These are phyloP conservation scores for Megathymus violae DNA, from an alignment of 1,140 invertebrate genomes.

Conservation along the genomic window DNA sequence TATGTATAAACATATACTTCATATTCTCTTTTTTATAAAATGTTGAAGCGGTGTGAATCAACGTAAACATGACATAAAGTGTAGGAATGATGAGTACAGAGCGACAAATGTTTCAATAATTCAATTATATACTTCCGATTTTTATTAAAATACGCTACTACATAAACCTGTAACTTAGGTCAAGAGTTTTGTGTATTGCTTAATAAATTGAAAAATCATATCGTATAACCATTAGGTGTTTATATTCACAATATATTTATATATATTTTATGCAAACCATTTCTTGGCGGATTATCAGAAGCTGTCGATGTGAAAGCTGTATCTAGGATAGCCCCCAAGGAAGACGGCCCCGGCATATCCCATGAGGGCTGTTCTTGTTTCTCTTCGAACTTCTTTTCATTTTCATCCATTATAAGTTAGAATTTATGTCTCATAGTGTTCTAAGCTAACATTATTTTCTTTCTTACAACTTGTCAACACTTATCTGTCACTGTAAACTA, in stretches of 20 bases:
- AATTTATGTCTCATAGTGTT: conserved; percentile 45
- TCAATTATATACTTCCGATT: too few relatives aligned
- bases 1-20: too few relatives aligned
- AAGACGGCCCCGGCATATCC: conserved; percentile 77
- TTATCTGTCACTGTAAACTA: conserved; percentile 34
- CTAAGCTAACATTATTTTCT: conserved; percentile 28
- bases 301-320: conserved; percentile 74
- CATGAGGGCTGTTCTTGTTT: conserved; percentile 69
- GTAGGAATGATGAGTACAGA: too few relatives aligned
- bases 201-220: too few relatives aligned
- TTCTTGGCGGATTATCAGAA: conserved; percentile 66
- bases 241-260: conserved; percentile 34
- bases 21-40: too few relatives aligned
- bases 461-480: conserved; percentile 27
- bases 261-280: conserved; percentile 55
- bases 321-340: conserved; percentile 76
- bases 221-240: too few relatives aligned
- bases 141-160: too few relatives aligned
- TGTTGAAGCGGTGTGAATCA: too few relatives aligned
- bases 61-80: too few relatives aligned
- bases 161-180: too few relatives aligned
- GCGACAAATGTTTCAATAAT: too few relatives aligned
- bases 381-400: conserved; percentile 72
- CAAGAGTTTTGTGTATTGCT: too few relatives aligned
- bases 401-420: conserved; percentile 69